phyloP scores from a whole-genome alignment of 1,140 invertebrate species.

The Leguminivora glycinivorella region DNA sequence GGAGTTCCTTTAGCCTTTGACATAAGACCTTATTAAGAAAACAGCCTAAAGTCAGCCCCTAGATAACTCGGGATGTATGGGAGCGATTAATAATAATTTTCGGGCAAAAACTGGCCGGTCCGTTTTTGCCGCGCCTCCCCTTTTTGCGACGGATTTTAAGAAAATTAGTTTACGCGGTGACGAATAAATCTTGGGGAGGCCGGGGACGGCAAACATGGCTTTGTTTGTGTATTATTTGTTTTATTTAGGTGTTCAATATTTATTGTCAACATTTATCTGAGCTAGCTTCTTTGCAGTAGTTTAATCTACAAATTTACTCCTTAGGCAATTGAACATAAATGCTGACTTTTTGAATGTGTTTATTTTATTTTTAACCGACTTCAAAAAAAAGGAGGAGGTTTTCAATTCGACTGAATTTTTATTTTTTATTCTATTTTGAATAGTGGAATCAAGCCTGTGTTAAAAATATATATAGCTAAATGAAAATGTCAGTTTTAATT shows the following conservation, averaged over 20 bases:
- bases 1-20: not conserved
- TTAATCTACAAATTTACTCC: too few species aligned
- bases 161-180: conserved; percentile 27
- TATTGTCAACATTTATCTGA: not conserved
- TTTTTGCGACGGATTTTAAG: conserved; percentile 21
- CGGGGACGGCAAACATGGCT: not conserved
- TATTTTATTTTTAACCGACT: too few species aligned
- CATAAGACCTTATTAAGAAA: not conserved
- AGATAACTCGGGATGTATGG: conserved; percentile 26
- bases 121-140: not conserved
- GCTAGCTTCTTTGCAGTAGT: too few species aligned
- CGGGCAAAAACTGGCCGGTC: conserved; percentile 21
- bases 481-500: too few species aligned
- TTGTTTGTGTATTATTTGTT: not conserved
- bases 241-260: not conserved
- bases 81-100: conserved; percentile 22
- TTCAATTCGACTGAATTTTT: too few species aligned
- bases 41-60: not conserved
- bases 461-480: too few species aligned
- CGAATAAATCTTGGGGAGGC: conserved; percentile 14
- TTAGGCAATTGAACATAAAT: too few species aligned
- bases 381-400: too few species aligned
- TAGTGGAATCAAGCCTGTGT: too few species aligned
- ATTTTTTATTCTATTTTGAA: too few species aligned
- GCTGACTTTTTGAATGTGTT: too few species aligned